Conservation (phyloP, 2,888 invertebrate genomes). For the Carpatolechia fugitivella region DNA sequence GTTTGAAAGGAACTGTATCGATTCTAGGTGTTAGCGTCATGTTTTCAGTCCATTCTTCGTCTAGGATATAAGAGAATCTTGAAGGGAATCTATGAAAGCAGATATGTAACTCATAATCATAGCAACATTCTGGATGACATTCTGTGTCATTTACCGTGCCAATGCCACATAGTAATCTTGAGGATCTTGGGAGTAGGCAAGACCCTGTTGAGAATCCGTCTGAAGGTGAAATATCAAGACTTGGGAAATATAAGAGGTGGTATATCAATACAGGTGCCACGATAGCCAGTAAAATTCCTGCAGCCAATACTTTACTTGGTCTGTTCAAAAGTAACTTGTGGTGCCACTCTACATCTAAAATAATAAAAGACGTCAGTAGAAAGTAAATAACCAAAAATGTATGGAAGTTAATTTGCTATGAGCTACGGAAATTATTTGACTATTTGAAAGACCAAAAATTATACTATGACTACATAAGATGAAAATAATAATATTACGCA, state of each 20-base stretch:
- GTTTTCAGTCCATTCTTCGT: conserved; percentile 53
- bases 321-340: conserved; percentile 58
- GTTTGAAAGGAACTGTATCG: conserved; percentile 49
- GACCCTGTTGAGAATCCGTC: conserved; percentile 66
- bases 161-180: conserved; percentile 59
- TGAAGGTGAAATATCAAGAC: conserved; percentile 42
- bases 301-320: conserved; percentile 47
- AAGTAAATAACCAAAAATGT: no score
- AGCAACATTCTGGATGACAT: conserved; percentile 75
- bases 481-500: no score
- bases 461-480: no score
- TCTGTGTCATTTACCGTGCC: conserved; percentile 43
- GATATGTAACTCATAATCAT: conserved; percentile 51
- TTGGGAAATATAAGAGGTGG: conserved; percentile 45
- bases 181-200: conserved; percentile 48
- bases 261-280: conserved; percentile 56
- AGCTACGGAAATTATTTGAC: no score
- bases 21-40: conserved; percentile 49
- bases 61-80: conserved; percentile 65
- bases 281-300: conserved; percentile 39
- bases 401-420: no score
- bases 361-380: neutral
- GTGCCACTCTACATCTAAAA: conserved; percentile 43
- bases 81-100: conserved; percentile 79
- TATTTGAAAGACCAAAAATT: no score